A percentile compares a stretch with the other conserved stretches of the same genome.
Conservation (phyloP, 2,797 vertebrate species). For the Tinamus major region DNA sequence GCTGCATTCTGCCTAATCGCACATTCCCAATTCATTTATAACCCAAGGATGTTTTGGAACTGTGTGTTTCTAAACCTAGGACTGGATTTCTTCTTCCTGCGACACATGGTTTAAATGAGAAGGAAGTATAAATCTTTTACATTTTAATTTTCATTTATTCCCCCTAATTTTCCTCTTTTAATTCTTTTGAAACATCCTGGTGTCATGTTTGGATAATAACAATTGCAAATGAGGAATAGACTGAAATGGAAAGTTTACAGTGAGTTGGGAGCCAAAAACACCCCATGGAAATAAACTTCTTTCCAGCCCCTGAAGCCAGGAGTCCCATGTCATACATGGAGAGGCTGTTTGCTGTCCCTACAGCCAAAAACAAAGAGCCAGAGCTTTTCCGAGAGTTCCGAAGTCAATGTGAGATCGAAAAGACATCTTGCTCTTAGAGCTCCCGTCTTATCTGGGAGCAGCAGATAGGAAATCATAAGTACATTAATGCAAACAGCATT, state of each 20-base stretch:
- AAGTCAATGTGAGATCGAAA: not conserved
- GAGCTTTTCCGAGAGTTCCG: not conserved
- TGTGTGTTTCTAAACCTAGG: constrained; percentile 38
- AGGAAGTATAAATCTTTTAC: constrained; percentile 1
- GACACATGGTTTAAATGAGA: not conserved
- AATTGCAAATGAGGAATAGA: constrained; percentile 13
- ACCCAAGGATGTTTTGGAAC: constrained; percentile 49
- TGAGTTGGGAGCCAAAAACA: not conserved
- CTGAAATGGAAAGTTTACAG: not conserved
- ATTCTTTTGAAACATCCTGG: constrained; percentile 55
- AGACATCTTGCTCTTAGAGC: not conserved
- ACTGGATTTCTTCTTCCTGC: constrained; percentile 44
- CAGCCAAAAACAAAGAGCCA: not conserved
- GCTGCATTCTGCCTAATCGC: constrained; percentile 41
- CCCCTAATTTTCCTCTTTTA: constrained; percentile 63
- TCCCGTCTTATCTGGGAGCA: not conserved
- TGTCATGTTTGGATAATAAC: constrained; percentile 34
- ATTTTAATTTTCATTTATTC: constrained; percentile 47
- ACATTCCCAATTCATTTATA: constrained; percentile 50
- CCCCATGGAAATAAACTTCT: not conserved
- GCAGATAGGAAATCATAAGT: not conserved
- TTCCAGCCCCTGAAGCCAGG: not conserved
- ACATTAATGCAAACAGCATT: constrained; percentile 6
- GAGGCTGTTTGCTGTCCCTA: not conserved
- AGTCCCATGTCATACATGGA: not conserved